These are phyloP conservation scores for Gavia stellata DNA, from an alignment of 2,113 vertebrate species.

Conservation along the genomic window DNA sequence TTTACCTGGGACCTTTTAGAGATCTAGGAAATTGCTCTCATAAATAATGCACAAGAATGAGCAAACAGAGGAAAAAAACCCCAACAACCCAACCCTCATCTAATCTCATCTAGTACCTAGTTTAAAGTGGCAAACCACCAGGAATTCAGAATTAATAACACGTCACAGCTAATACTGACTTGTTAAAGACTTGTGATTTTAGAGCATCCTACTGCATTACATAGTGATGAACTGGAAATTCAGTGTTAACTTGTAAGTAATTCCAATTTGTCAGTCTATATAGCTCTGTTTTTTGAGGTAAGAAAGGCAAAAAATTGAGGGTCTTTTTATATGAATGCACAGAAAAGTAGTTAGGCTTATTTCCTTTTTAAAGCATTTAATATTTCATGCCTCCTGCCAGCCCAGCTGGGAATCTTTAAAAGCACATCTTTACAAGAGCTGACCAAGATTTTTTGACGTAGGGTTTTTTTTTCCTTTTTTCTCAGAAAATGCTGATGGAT, in stretches of 20 bases:
- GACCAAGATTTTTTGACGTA: background rate
- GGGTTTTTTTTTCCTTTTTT: background rate
- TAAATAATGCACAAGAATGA: background rate
- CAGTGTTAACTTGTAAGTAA: background rate
- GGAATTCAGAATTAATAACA: background rate
- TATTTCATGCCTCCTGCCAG: conserved; percentile 1
- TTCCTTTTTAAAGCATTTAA: background rate
- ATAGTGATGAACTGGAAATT: background rate
- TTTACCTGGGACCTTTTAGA: background rate
- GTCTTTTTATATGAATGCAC: background rate
- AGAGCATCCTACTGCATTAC: background rate
- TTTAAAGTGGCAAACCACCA: background rate
- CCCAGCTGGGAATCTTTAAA: background rate
- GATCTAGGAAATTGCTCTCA: background rate
- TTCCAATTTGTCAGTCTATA: background rate
- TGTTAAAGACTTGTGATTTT: background rate
- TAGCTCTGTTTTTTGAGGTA: background rate
- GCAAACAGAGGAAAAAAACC: background rate
- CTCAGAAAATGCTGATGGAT: background rate
- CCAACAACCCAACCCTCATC: background rate
- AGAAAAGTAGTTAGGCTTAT: background rate
- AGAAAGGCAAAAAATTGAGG: background rate
- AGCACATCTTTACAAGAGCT: background rate
- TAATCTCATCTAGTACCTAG: background rate
- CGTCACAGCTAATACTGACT: background rate